Evolutionary conservation across 2,113 vertebrate species (phyloP).

Genomic region (Pomatostomus ruficeps): DNA sequence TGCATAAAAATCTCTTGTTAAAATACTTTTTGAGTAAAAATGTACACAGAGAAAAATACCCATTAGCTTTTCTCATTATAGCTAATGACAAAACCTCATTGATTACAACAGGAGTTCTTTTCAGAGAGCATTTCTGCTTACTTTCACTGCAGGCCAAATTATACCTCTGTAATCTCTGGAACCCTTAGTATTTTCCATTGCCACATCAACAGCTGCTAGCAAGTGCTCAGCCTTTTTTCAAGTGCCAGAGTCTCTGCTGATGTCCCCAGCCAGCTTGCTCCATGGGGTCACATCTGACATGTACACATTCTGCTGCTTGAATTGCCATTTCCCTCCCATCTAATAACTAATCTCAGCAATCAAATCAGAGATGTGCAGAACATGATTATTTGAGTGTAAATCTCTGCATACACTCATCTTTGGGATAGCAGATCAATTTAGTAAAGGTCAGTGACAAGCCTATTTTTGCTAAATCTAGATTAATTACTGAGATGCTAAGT

Average conservation of each 20-base stretch:
- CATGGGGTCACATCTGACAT: not conserved
- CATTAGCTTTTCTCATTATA: not conserved
- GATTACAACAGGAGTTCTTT: not conserved
- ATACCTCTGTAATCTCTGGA: constrained; percentile 49
- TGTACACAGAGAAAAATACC: not conserved
- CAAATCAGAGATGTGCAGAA: not conserved
- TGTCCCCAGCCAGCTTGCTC: not conserved
- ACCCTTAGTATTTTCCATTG: constrained; percentile 61
- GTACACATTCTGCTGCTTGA: not conserved
- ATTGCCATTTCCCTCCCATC: not conserved
- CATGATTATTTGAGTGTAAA: not conserved
- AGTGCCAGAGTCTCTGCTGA: not conserved
- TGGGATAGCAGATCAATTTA: not conserved
- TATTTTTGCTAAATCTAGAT: not conserved
- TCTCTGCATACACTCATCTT: not conserved
- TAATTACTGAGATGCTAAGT: not conserved
- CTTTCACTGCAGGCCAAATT: constrained; percentile 33
- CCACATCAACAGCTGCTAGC: constrained; percentile 56
- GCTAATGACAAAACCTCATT: not conserved
- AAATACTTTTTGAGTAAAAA: not conserved
- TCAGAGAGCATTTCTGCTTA: not conserved
- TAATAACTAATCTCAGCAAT: not conserved
- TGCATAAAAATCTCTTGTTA: not conserved
- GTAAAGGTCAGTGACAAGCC: not conserved
- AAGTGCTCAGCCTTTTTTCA: not conserved